phyloP scores from a whole-genome alignment of 2,888 invertebrate genomes.

The Panopea generosa region DNA sequence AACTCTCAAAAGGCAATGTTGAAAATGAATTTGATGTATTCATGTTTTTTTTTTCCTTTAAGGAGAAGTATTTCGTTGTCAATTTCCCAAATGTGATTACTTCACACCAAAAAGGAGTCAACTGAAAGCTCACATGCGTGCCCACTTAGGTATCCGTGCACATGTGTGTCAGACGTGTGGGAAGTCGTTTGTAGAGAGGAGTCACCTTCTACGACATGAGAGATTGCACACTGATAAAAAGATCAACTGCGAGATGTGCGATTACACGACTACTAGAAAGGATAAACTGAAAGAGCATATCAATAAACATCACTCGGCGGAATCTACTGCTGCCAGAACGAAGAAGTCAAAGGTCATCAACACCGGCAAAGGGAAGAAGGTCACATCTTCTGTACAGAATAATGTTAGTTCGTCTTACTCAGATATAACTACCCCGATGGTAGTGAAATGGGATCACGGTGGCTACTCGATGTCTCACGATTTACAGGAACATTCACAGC shows the following conservation, averaged over 20 bases:
- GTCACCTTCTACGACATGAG: conserved; percentile 89
- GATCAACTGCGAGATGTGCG: conserved; percentile 89
- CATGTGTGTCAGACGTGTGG: conserved; percentile 88
- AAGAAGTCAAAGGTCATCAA: conserved; percentile 49
- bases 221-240: conserved; percentile 89
- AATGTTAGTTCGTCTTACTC: background rate
- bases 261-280: conserved; percentile 88
- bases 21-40: too few relatives aligned
- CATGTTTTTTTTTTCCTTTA: too few relatives aligned
- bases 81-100: conserved; percentile 88
- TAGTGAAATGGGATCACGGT: conserved; percentile 63
- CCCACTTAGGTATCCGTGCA: conserved; percentile 87
- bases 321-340: conserved; percentile 60
- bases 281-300: conserved; percentile 89
- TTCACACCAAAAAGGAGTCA: conserved; percentile 89
- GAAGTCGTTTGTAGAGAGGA: conserved; percentile 89
- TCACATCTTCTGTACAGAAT: conserved; percentile 29
- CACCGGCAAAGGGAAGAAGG: conserved; percentile 30
- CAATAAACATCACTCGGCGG: conserved; percentile 85
- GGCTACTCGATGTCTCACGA: conserved; percentile 58
- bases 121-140: conserved; percentile 89
- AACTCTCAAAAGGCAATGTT: too few relatives aligned
- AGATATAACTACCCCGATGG: conserved; percentile 42
- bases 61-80: conserved; percentile 89
- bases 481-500: conserved; percentile 21